A percentile compares a stretch with the other conserved stretches of the same genome.
Conservation (phyloP, 2,113 vertebrate species). For the Aphyosemion australe region DNA sequence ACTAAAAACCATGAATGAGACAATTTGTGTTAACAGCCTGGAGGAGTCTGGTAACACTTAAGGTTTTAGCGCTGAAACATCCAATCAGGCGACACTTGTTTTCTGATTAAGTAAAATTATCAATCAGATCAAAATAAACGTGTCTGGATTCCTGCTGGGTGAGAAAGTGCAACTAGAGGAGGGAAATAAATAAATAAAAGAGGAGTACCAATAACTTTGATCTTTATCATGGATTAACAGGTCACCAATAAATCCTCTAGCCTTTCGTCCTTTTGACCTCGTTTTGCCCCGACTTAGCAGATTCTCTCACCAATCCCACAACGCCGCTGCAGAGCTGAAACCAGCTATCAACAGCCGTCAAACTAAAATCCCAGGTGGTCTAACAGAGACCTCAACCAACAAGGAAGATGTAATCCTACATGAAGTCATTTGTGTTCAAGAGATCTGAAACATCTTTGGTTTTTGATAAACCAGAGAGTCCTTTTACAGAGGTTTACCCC, state of each 20-base stretch:
- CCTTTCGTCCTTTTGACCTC: slow-evolving; percentile 65
- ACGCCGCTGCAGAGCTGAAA: slow-evolving; percentile 20
- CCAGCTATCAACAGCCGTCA: slow-evolving; percentile 16
- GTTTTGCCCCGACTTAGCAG: slow-evolving; percentile 28
- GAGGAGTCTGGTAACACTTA: slow-evolving; percentile 41
- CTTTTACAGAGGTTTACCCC: slow-evolving; percentile 5
- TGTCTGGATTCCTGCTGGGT: background rate
- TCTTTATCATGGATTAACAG: slow-evolving; percentile 50
- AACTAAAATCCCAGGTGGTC: slow-evolving; percentile 9
- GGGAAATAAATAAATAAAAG: background rate
- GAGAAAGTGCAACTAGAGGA: background rate
- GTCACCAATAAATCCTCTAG: slow-evolving; percentile 60
- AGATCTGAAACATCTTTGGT: background rate
- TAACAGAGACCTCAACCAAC: slow-evolving; percentile 6
- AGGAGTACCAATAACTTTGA: slow-evolving; percentile 62
- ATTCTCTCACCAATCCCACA: slow-evolving; percentile 11
- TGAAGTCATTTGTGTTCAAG: background rate
- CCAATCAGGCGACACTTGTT: slow-evolving; percentile 22
- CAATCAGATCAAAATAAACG: slow-evolving; percentile 32
- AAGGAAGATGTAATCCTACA: too few species aligned
- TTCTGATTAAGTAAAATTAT: slow-evolving; percentile 50
- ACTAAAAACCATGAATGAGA: slow-evolving; percentile 50
- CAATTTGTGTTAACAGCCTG: slow-evolving; percentile 23
- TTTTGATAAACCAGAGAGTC: slow-evolving; percentile 10
- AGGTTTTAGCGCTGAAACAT: slow-evolving; percentile 15